Percentiles rank a stretch among this genome's conserved stretches.
These are phyloP conservation scores for Helobdella robusta DNA, from an alignment of 2,888 invertebrate species.

Conservation along the genomic window DNA sequence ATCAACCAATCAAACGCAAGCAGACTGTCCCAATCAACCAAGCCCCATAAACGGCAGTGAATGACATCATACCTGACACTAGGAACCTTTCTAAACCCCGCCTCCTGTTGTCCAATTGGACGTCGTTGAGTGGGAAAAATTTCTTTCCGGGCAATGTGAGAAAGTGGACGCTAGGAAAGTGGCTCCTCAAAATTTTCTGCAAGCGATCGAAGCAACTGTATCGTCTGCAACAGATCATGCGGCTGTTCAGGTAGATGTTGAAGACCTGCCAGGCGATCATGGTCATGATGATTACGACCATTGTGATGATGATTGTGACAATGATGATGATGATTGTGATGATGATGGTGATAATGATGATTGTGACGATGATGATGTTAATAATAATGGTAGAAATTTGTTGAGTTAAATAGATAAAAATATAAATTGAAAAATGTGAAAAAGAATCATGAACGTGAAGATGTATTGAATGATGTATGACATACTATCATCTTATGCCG, in stretches of 20 bases:
- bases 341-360: background rate
- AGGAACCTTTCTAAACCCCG: slow-evolving; percentile 1
- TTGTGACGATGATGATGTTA: background rate
- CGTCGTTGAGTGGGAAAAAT: slow-evolving; percentile 61
- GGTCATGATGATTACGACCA: too few species aligned
- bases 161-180: slow-evolving; percentile 87
- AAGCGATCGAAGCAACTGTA: slow-evolving; percentile 89
- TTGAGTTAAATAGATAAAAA: too few species aligned
- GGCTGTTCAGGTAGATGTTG: slow-evolving; percentile 97
- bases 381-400: too few species aligned
- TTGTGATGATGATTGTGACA: background rate
- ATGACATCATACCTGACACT: slow-evolving; percentile 7
- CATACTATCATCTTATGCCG: too few species aligned
- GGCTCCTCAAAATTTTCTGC: slow-evolving; percentile 76
- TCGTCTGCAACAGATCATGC: slow-evolving; percentile 87
- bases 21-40: too few species aligned
- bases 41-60: too few species aligned
- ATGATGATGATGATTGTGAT: background rate
- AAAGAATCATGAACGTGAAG: too few species aligned
- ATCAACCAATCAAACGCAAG: background rate
- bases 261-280: slow-evolving; percentile 56
- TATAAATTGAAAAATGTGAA: too few species aligned
- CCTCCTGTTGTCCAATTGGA: slow-evolving; percentile 7
- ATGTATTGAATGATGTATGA: too few species aligned
- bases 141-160: slow-evolving; percentile 96